Base-by-base conservation (phyloP, 2,888 invertebrate genomes). In the Cerastis rubricosa region DNA sequence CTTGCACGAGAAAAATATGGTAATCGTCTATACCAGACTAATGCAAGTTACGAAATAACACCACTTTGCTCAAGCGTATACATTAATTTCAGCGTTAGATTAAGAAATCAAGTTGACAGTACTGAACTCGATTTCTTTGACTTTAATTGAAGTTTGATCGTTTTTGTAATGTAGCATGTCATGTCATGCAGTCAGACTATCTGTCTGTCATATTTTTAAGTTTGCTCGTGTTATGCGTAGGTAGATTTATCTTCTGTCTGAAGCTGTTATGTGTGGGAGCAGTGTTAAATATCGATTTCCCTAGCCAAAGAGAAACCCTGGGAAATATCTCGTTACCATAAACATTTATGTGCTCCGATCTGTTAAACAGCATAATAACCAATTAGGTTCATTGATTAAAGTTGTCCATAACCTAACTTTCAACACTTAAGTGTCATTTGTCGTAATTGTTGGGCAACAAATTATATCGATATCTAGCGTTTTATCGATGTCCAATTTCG, bases 391-490 rank as follows among this genome's bases (percentile, higher is more conserved):
- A 86, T 80, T 74, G 67, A 78, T 85, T 74, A 64, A 82, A 70
- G 73, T 71, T 71, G 70, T 73, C 35, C 61, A 64, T 68, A 76
- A 75, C 69, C 64, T 74, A 81, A 87, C 85, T 85, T 81, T 87
- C 87, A 74, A 76, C 87, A 85, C 74, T 87, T 85, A 87, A 78
- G 78, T 85, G 78, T 76, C 77, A 78, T 85, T 83, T 81, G 47
- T 66, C 64, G 68, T 86, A 84, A 85, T 80, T 82, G 79, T 49
- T 40, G 47, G 65, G 70, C 35, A 80, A 82, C 80, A 81, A 88
- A 84, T 87, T 86, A 81, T 74, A 61, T 61, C 76, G 71, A 70
- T 86, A 89, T 82, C 89, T 45, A 43, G n/a, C 71, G 59, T 64
- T 66, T 73, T 73, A 89, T 89, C 88, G 80, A 76, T 82, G 67